Percentiles rank a stretch among this genome's conserved stretches.
Conservation (phyloP, 2,113 vertebrate species). For the Pithys albifrons region DNA sequence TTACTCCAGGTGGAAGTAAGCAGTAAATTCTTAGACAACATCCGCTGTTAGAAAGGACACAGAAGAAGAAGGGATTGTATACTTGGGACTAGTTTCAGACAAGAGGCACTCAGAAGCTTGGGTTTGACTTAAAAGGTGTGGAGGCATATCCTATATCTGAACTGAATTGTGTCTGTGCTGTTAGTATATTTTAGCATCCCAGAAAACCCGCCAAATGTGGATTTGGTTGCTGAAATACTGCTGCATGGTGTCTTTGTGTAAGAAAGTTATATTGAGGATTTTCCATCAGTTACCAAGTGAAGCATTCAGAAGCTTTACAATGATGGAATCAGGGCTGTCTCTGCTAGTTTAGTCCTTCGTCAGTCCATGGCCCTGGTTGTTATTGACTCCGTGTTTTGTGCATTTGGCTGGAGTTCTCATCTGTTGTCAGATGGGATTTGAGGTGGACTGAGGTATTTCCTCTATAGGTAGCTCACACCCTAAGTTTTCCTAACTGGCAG, state of each 20-base stretch:
- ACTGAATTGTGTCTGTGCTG: background rate
- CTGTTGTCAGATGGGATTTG: background rate
- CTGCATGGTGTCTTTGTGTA: background rate
- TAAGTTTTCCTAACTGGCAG: background rate
- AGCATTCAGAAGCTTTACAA: background rate
- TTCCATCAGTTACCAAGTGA: background rate
- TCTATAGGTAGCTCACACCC: background rate
- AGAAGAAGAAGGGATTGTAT: background rate
- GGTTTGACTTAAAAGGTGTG: background rate
- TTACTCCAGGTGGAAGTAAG: background rate
- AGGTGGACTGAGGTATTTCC: background rate
- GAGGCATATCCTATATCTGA: accelerated
- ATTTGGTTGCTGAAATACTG: background rate
- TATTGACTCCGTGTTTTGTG: background rate
- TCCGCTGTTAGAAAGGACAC: background rate
- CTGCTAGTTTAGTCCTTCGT: background rate
- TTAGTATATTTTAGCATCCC: background rate
- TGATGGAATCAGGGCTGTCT: background rate
- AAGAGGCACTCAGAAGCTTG: background rate
- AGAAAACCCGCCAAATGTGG: background rate
- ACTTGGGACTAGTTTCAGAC: background rate
- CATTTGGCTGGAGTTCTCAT: background rate
- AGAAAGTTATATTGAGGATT: background rate
- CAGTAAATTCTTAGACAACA: background rate
- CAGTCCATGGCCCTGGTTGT: background rate